Percentiles rank a stretch among this genome's conserved stretches.
These are phyloP conservation scores for Tanaodytes sp. DNA, from an alignment of 2,888 invertebrate species.

Conservation along the genomic window DNA sequence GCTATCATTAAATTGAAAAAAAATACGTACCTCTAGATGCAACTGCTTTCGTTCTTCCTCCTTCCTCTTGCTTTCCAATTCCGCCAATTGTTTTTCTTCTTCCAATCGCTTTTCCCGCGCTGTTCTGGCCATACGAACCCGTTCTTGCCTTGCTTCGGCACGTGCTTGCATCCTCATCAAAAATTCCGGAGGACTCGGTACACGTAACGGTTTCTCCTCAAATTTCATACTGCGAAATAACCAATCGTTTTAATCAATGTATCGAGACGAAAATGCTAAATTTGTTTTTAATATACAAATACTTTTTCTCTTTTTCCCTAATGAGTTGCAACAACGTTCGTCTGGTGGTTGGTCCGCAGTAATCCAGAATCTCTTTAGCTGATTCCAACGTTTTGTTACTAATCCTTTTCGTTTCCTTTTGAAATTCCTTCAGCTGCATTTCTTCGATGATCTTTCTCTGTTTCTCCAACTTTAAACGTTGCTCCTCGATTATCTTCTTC, in stretches of 20 bases:
- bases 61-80: conserved; percentile 68
- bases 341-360: conserved; percentile 64
- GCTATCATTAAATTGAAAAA: too few relatives aligned
- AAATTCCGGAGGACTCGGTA: conserved; percentile 76
- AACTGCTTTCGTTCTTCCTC: conserved; percentile 71
- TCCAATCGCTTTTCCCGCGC: conserved; percentile 69
- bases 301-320: conserved; percentile 60
- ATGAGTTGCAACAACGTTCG: conserved; percentile 65
- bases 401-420: conserved; percentile 75
- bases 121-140: conserved; percentile 70
- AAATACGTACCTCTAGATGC: conserved; percentile 67
- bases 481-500: conserved; percentile 82
- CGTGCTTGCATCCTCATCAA: conserved; percentile 83
- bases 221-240: conserved; percentile 60
- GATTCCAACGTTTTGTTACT: conserved; percentile 75
- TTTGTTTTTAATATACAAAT: conserved; percentile 1
- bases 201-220: conserved; percentile 53
- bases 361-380: conserved; percentile 77
- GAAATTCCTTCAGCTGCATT: conserved; percentile 80
- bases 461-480: conserved; percentile 81
- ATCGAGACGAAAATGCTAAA: too few relatives aligned
- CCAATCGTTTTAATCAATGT: too few relatives aligned
- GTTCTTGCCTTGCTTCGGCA: conserved; percentile 78
- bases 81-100: conserved; percentile 71
- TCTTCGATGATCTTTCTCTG: conserved; percentile 84